A percentile compares a stretch with the other conserved stretches of the same genome.
phyloP scores from a whole-genome alignment of 2,797 vertebrate species.

The Bovichtus variegatus region DNA sequence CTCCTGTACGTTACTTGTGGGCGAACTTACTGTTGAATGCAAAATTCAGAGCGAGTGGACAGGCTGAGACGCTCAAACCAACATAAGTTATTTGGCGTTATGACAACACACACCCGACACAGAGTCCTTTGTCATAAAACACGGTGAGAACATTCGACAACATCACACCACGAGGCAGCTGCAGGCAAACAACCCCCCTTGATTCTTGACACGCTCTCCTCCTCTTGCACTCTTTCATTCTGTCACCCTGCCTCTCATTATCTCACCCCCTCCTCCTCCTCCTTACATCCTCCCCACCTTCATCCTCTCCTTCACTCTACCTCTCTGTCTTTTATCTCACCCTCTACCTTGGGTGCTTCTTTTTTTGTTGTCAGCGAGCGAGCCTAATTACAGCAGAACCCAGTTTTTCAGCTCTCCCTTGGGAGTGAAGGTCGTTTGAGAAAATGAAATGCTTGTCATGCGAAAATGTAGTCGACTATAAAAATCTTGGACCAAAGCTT shows the following conservation, averaged over 20 bases:
- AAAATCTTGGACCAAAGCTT: slow-evolving; percentile 63
- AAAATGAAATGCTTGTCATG: slow-evolving; percentile 68
- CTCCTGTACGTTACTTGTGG: background rate
- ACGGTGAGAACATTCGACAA: slow-evolving; percentile 61
- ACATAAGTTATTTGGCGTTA: slow-evolving; percentile 43
- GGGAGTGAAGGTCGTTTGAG: slow-evolving; percentile 66
- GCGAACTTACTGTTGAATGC: slow-evolving; percentile 17
- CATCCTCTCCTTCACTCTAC: slow-evolving; percentile 60
- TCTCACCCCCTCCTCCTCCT: slow-evolving; percentile 55
- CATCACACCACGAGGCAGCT: slow-evolving; percentile 69
- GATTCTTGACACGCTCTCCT: slow-evolving; percentile 73
- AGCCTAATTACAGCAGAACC: slow-evolving; percentile 73
- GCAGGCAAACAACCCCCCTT: slow-evolving; percentile 68
- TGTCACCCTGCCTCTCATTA: slow-evolving; percentile 76
- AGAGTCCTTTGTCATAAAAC: slow-evolving; percentile 62
- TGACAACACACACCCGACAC: slow-evolving; percentile 47
- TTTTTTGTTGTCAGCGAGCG: slow-evolving; percentile 52
- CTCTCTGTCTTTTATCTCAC: slow-evolving; percentile 62
- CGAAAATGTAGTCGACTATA: slow-evolving; percentile 57
- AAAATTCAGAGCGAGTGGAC: slow-evolving; percentile 35
- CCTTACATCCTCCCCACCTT: slow-evolving; percentile 54
- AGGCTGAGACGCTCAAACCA: background rate
- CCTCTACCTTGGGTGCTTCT: slow-evolving; percentile 55
- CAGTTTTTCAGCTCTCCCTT: slow-evolving; percentile 54
- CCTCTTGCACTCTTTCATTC: slow-evolving; percentile 73